phyloP scores from a whole-genome alignment of 2,797 vertebrate genomes.

The Alca torda region DNA sequence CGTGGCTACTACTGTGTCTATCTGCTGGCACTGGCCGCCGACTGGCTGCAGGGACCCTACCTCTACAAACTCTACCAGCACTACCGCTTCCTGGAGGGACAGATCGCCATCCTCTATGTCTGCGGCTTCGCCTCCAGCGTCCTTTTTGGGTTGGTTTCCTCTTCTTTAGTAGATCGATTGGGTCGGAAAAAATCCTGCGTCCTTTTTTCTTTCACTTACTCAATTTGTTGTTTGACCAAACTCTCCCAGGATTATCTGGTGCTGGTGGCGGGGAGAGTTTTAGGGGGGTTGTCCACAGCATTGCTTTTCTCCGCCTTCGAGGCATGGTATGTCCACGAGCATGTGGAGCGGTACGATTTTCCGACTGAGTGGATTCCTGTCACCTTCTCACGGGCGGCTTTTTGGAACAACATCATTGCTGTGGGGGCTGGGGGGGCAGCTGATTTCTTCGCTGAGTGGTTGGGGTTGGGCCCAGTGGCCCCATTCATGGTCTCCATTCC shows the following conservation, averaged over 20 bases:
- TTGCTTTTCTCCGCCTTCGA: conserved; percentile 89
- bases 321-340: conserved; percentile 89
- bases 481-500: conserved; percentile 91
- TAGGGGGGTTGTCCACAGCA: conserved; percentile 90
- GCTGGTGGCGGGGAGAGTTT: conserved; percentile 85
- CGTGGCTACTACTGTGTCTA: conserved; percentile 86
- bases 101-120: conserved; percentile 93
- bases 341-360: conserved; percentile 87
- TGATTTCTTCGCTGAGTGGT: conserved; percentile 87
- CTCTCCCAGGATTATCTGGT: conserved; percentile 92
- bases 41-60: conserved; percentile 95
- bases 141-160: conserved; percentile 86
- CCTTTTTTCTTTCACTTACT: conserved; percentile 88
- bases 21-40: conserved; percentile 89
- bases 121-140: conserved; percentile 90
- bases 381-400: conserved; percentile 85
- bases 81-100: conserved; percentile 92
- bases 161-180: conserved; percentile 84
- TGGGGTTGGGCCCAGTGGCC: conserved; percentile 88
- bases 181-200: conserved; percentile 86
- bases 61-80: conserved; percentile 94
- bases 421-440: conserved; percentile 87
- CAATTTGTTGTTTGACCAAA: conserved; percentile 88
- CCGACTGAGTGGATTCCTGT: conserved; percentile 90
- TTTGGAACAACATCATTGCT: conserved; percentile 90